These are phyloP conservation scores for Tadarida brasiliensis DNA, from an alignment of 2,797 vertebrate species.

Conservation along the genomic window DNA sequence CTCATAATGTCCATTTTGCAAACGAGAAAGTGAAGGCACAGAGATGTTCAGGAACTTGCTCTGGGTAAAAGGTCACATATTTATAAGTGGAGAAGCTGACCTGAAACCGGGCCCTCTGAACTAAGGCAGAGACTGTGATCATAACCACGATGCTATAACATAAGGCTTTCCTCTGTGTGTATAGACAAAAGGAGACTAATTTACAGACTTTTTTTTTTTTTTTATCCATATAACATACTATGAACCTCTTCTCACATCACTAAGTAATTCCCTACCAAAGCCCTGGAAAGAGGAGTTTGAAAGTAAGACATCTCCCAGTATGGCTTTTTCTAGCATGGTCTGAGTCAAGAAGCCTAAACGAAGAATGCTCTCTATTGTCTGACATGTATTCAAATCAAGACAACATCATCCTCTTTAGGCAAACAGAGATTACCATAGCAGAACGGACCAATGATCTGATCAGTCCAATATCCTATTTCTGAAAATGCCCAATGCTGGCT, in stretches of 20 bases:
- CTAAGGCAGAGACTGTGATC: neutral
- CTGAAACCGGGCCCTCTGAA: neutral
- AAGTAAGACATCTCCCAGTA: neutral
- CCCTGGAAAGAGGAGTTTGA: neutral
- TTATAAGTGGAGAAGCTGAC: slow-evolving; percentile 2
- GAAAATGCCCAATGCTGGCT: slow-evolving; percentile 62
- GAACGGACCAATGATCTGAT: slow-evolving; percentile 62
- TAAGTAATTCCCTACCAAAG: neutral
- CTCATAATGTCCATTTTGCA: neutral
- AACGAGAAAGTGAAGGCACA: slow-evolving; percentile 20
- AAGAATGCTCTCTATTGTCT: slow-evolving; percentile 9
- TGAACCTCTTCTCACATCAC: neutral
- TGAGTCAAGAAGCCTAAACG: slow-evolving; percentile 48
- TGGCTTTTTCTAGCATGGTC: neutral
- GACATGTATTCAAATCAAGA: slow-evolving; percentile 46
- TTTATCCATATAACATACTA: neutral
- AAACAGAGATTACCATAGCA: slow-evolving; percentile 58
- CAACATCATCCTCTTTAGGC: slow-evolving; percentile 9
- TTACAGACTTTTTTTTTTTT: neutral
- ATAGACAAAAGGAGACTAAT: neutral
- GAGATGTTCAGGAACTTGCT: neutral
- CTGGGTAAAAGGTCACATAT: neutral
- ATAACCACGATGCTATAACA: neutral
- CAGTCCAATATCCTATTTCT: slow-evolving; percentile 65
- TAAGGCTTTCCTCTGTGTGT: neutral